Evolutionary conservation across 2,113 vertebrate species (phyloP), one percentile per base, ranked within the genome.

Genomic region (Salvelinus alpinus): DNA sequence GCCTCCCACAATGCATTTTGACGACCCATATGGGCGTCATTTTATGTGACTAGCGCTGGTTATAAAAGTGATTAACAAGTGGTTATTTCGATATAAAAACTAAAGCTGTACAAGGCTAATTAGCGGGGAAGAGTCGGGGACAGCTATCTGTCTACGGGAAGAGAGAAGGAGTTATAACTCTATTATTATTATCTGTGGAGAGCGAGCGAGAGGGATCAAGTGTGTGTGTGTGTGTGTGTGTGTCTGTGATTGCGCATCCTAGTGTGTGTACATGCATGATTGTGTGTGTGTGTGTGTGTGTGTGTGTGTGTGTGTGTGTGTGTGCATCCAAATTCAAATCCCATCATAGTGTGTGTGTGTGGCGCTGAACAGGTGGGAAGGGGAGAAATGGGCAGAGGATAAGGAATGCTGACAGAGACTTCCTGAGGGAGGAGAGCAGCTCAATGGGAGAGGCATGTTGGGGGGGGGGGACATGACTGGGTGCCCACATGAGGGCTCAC

Each of bases 61-160:
- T 85, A 88, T 88, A 85, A 86, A 84, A 83, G 87, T 83, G 82
- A 88, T 88, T 86, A 86, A 84, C 80, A 86, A 73, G 77, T 77
- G 82, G 84, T 80, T 85, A 82, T 80, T 86, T 74, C 71, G 67
- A 64, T 66, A 79, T 59, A 65, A 76, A 73, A 79, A 80, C 73
- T 65, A 70, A 86, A 80, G 78, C 68, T 12, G 64, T 47, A 76
- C 70, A 47, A 47, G 59, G 25, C 68, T 72, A 80, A 77, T 83
- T 79, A 83, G 74, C 14, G 77, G 77, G 66, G 64, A 72, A 54
- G 38, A 54, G 51, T 54, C 59, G 0, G n/a, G n/a, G 59, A 62
- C 59, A 62, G 18, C 84, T 67, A 34, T 67, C 31, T 38, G 73
- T 82, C 78, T 74, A 74, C 78, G 73, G 24, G 31, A 60, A 60